Conservation (phyloP, 2,113 vertebrate genomes). For the Engraulis encrasicolus region DNA sequence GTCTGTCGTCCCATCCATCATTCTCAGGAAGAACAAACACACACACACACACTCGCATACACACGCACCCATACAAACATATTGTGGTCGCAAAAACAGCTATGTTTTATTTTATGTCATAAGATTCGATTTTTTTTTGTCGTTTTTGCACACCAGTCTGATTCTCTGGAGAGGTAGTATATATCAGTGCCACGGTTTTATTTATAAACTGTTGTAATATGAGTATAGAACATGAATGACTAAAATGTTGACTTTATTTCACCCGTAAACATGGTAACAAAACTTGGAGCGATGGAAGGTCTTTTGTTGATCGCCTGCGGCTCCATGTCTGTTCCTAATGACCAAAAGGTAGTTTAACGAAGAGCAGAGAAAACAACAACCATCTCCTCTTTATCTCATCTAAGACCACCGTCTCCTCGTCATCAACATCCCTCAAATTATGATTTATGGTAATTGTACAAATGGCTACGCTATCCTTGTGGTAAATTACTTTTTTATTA, state of each 20-base stretch:
- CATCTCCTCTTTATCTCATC: neutral
- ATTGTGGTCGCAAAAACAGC: slow-evolving; percentile 24
- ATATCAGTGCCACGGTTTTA: slow-evolving; percentile 12
- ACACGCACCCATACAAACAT: neutral
- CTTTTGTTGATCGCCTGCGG: neutral
- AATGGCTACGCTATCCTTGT: slow-evolving; percentile 19
- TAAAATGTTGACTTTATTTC: neutral
- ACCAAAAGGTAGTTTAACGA: slow-evolving; percentile 10
- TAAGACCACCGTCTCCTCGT: neutral
- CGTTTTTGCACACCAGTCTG: neutral
- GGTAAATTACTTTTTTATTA: neutral
- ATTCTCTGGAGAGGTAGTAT: slow-evolving; percentile 21
- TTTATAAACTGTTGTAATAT: slow-evolving; percentile 8
- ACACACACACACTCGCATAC: neutral
- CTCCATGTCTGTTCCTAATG: slow-evolving; percentile 2
- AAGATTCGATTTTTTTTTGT: neutral
- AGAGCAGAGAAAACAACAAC: slow-evolving; percentile 3
- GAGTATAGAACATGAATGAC: neutral
- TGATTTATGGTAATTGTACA: slow-evolving; percentile 9
- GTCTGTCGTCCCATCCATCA: neutral
- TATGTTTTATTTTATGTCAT: neutral
- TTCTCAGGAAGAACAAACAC: neutral
- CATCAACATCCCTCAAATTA: neutral
- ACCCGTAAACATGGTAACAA: slow-evolving; percentile 17
- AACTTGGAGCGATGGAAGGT: slow-evolving; percentile 18